Evolutionary conservation across 2,888 invertebrate genomes (phyloP).

Genomic region (Dryococelus australis): DNA sequence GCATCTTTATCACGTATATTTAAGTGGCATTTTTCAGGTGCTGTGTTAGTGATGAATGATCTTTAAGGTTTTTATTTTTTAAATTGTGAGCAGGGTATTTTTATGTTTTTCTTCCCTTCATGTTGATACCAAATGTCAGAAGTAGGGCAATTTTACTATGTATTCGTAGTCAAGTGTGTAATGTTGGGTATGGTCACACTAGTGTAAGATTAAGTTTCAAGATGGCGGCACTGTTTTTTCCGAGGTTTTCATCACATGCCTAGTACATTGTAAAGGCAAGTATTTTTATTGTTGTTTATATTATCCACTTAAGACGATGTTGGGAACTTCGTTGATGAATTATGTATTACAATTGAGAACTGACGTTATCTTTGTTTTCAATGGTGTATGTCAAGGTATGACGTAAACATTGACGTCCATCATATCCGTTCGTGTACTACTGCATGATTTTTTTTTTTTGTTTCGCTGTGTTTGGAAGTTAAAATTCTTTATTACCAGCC

Average conservation of each 20-base stretch:
- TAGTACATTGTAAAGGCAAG: neutral
- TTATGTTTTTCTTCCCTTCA: no score
- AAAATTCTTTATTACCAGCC: no score
- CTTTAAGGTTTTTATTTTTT: no score
- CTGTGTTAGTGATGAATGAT: no score
- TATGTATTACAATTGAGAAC: neutral
- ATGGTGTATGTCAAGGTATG: neutral
- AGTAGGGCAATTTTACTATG: no score
- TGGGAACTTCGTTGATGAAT: neutral
- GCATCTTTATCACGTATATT: no score
- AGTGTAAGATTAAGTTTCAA: neutral
- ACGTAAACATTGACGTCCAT: constrained; percentile 16
- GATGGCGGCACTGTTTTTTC: neutral
- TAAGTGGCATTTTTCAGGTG: no score
- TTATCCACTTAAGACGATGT: neutral
- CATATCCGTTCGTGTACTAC: neutral
- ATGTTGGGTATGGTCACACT: neutral
- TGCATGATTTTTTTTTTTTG: no score
- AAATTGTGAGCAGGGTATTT: no score
- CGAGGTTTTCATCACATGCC: neutral
- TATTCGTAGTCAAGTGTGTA: neutral
- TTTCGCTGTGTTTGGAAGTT: no score
- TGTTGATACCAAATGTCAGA: no score
- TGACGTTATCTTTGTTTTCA: neutral
- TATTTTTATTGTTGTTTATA: neutral